Conservation (phyloP, 1,140 invertebrate species). For the Lordiphosa mommai region DNA sequence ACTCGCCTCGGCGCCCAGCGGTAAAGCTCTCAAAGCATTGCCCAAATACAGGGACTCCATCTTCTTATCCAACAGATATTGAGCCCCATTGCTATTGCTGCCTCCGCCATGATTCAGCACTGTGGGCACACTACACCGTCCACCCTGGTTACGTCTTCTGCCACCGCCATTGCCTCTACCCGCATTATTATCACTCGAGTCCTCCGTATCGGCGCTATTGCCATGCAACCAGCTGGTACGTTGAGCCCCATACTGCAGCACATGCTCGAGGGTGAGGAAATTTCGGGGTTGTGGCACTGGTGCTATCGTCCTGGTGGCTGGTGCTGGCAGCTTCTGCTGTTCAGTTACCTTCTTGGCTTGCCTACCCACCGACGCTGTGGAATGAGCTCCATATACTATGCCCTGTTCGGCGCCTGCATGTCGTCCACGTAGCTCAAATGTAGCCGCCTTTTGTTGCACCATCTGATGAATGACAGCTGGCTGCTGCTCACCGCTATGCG, state of each 20-base stretch:
- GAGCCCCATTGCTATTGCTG: slow-evolving; percentile 35
- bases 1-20: slow-evolving; percentile 67
- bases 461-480: slow-evolving; percentile 52
- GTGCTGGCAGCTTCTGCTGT: slow-evolving; percentile 32
- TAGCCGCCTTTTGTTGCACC: slow-evolving; percentile 78
- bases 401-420: slow-evolving; percentile 46
- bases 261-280: slow-evolving; percentile 63
- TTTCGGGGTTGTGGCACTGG: slow-evolving; percentile 60
- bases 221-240: slow-evolving; percentile 57
- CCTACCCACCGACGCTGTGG: slow-evolving; percentile 43
- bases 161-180: slow-evolving; percentile 23
- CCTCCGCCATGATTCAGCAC: slow-evolving; percentile 39
- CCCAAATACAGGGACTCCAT: slow-evolving; percentile 76
- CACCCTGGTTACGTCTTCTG: slow-evolving; percentile 45
- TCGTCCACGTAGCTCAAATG: slow-evolving; percentile 68
- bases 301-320: slow-evolving; percentile 39
- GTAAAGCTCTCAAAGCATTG: slow-evolving; percentile 62
- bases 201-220: slow-evolving; percentile 69
- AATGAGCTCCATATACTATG: slow-evolving; percentile 42
- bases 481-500: slow-evolving; percentile 31
- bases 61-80: slow-evolving; percentile 77
- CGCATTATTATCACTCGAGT: slow-evolving; percentile 64
- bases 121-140: slow-evolving; percentile 68
- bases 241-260: slow-evolving; percentile 52
- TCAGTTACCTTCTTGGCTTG: slow-evolving; percentile 44